Conservation (phyloP, 2,888 invertebrate species). For the Dryococelus australis region DNA sequence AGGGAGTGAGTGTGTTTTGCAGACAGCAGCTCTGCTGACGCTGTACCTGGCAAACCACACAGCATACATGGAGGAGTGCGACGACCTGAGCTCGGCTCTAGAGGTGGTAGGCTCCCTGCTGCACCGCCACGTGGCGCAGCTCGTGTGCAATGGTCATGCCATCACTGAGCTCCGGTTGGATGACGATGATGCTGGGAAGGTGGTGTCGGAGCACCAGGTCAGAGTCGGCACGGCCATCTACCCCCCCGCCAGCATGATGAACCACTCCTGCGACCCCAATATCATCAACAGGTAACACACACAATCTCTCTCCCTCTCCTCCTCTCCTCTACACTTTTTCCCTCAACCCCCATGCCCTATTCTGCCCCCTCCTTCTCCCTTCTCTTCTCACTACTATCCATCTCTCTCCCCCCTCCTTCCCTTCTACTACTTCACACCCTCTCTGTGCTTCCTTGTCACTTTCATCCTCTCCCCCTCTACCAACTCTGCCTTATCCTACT, state of each 20-base stretch:
- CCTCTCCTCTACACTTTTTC: too few species aligned
- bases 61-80: slow-evolving; percentile 62
- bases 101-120: slow-evolving; percentile 68
- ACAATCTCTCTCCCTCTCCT: slow-evolving; percentile 31
- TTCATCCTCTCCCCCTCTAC: too few species aligned
- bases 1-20: slow-evolving; percentile 47
- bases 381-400: too few species aligned
- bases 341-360: too few species aligned
- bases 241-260: slow-evolving; percentile 88
- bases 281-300: slow-evolving; percentile 71
- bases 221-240: slow-evolving; percentile 82
- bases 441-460: too few species aligned
- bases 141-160: slow-evolving; percentile 82
- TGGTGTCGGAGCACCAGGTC: slow-evolving; percentile 55
- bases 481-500: too few species aligned
- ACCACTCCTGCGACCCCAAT: slow-evolving; percentile 90
- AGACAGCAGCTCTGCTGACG: slow-evolving; percentile 74
- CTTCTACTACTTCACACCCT: too few species aligned
- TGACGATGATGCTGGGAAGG: slow-evolving; percentile 30
- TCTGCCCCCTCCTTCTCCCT: too few species aligned
- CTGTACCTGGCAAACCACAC: slow-evolving; percentile 72
- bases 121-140: slow-evolving; percentile 79
- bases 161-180: slow-evolving; percentile 57
- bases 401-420: too few species aligned
- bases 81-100: slow-evolving; percentile 45